Base-by-base conservation (phyloP, 2,113 vertebrate species). In the Glaucomys volans region DNA sequence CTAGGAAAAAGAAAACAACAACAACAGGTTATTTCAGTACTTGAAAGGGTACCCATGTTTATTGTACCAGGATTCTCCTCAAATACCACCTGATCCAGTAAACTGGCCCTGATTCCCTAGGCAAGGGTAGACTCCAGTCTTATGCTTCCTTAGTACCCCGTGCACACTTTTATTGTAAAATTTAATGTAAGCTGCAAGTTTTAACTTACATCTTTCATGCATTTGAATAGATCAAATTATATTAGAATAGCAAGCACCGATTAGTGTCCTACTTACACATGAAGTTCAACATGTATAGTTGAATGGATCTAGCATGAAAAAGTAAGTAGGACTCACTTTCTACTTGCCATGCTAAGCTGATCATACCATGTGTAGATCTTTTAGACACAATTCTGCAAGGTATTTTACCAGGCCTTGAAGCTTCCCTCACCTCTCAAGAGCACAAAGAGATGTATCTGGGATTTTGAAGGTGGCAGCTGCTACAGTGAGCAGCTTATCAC, bases 1-100 rank as follows among this genome's bases (percentile, higher is more conserved):
- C 59, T 81, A 50, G 66, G 35, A 94, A 92, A 80, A 59, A 77
- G 18, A 75, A 69, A 88, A 79, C n/a, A n/a, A n/a, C n/a, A n/a
- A n/a, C n/a, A 80, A 12, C 5, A 59, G 54, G 1, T 84, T 71
- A 42, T 71, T 91, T 37, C 17, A 62, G 20, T 47, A 80, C n/a
- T 14, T 35, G 13, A 75, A 92, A 86, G 4, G 0, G 5, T 50
- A 32, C 42, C 8, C 26, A 28, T 37, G 4, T 82, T 2, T 42
- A 12, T 66, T 82, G 4, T 57, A 42, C 44, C 72, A 1, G 28
- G 2, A 16, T 50, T 90, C 47, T 66, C 16, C 7, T 90, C 16
- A 52, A 40, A 17, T 8, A 74, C 16, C 42, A 20, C 18, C 35
- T 66, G 30, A 79, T 32, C 32, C 3, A 54, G 42, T 10, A 91